Conservation (phyloP, 2,888 invertebrate species). For the Crossocerus cetratus region DNA sequence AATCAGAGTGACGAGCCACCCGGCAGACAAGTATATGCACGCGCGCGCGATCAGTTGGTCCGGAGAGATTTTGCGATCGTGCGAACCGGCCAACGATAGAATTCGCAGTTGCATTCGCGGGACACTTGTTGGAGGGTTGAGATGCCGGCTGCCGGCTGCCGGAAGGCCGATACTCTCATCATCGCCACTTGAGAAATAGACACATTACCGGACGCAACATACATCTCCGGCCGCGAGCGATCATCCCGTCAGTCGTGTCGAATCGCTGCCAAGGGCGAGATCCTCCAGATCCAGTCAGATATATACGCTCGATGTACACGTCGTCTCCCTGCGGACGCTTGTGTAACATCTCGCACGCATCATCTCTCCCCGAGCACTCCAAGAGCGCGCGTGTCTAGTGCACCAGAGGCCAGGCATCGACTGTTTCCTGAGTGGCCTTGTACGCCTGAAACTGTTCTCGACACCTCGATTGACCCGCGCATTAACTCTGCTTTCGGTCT, state of each 20-base stretch:
- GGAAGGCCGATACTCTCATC: conserved; percentile 50
- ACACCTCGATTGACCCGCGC: conserved; percentile 29
- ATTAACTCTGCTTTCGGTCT: conserved; percentile 12
- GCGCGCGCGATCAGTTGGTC: conserved; percentile 23
- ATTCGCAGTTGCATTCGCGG: conserved; percentile 3
- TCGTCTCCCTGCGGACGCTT: too few relatives aligned
- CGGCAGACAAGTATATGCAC: conserved; percentile 24
- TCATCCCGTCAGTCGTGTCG: conserved; percentile 45
- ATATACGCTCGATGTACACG: too few relatives aligned
- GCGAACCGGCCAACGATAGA: conserved; percentile 38
- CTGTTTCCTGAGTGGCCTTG: conserved; percentile 20
- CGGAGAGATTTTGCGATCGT: conserved; percentile 46
- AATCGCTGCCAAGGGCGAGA: conserved; percentile 51
- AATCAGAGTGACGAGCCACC: conserved; percentile 36
- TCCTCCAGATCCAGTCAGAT: conserved; percentile 4
- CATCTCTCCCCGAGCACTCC: too few relatives aligned
- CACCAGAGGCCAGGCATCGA: not conserved
- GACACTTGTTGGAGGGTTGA: conserved; percentile 17
- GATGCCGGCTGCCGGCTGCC: conserved; percentile 40
- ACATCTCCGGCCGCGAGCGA: not conserved
- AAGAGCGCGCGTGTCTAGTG: too few relatives aligned
- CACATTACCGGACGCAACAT: conserved; percentile 49
- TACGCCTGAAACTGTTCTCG: conserved; percentile 3
- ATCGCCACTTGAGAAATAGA: conserved; percentile 52
- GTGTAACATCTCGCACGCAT: not conserved